phyloP scores from a whole-genome alignment of 2,113 vertebrate genomes.

The Heloderma charlesbogerti region DNA sequence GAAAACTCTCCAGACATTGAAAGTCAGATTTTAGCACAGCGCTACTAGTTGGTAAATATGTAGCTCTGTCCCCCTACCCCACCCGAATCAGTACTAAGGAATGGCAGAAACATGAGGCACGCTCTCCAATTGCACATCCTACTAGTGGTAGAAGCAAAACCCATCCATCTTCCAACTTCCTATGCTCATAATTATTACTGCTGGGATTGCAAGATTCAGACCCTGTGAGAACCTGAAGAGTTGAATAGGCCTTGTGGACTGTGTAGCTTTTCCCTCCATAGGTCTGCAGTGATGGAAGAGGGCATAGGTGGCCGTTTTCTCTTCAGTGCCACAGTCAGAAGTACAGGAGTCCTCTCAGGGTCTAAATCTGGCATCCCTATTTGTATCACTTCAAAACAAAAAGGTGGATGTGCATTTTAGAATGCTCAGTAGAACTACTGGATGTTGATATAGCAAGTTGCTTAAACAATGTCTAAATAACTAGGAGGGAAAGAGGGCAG shows the following conservation, averaged over 20 bases:
- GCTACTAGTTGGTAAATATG: neutral
- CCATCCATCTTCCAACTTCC: neutral
- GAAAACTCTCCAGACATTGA: neutral
- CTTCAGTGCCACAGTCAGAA: neutral
- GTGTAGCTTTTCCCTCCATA: neutral
- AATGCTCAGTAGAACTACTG: neutral
- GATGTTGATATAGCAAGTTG: constrained; percentile 14
- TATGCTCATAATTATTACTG: too few relatives aligned
- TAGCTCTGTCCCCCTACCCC: neutral
- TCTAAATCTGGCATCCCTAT: neutral
- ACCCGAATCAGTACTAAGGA: neutral
- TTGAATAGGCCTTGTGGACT: neutral
- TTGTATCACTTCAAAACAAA: neutral
- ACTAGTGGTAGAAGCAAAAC: neutral
- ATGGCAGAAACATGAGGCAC: neutral
- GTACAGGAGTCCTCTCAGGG: neutral
- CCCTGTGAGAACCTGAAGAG: neutral
- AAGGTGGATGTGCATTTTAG: constrained; percentile 10
- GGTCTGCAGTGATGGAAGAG: neutral
- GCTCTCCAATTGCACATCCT: too few relatives aligned
- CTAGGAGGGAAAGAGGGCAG: constrained; percentile 44
- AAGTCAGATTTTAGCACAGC: neutral
- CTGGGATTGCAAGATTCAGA: neutral
- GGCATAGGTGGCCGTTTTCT: neutral
- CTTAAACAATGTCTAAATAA: constrained; percentile 28